Evolutionary conservation across 2,797 vertebrate species (phyloP).

Genomic region (Cyclura pinguis): DNA sequence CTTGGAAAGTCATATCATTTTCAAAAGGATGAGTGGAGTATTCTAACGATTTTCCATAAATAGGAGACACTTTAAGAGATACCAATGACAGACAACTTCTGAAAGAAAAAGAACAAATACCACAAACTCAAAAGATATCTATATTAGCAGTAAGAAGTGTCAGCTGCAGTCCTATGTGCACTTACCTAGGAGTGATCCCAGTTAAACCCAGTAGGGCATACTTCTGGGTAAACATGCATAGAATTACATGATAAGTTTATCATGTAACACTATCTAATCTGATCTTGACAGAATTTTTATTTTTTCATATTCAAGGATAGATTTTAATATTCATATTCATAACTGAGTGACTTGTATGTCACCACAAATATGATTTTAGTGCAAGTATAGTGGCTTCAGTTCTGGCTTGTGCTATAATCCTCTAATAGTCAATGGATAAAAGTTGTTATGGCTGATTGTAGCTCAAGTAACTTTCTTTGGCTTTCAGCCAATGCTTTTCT

Average conservation of each 20-base stretch:
- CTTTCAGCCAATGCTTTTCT: not conserved
- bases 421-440: not conserved
- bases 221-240: not conserved
- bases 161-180: not conserved
- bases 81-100: conserved; percentile 24
- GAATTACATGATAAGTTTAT: not conserved
- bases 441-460: not conserved
- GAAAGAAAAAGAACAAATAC: conserved; percentile 35
- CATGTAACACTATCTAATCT: not conserved
- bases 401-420: not conserved
- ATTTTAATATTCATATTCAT: not conserved
- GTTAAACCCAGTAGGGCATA: not conserved
- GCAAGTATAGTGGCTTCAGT: not conserved
- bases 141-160: conserved; percentile 18
- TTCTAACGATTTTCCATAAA: conserved; percentile 38
- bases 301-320: conserved; percentile 6
- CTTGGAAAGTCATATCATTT: conserved; percentile 39
- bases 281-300: conserved; percentile 30
- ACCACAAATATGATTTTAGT: not conserved
- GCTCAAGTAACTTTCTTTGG: not conserved
- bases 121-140: conserved; percentile 6
- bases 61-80: conserved; percentile 34
- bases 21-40: conserved; percentile 48
- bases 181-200: not conserved
- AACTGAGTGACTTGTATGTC: not conserved